Conservation (phyloP, 1,140 invertebrate species). For the Orius insidiosus region DNA sequence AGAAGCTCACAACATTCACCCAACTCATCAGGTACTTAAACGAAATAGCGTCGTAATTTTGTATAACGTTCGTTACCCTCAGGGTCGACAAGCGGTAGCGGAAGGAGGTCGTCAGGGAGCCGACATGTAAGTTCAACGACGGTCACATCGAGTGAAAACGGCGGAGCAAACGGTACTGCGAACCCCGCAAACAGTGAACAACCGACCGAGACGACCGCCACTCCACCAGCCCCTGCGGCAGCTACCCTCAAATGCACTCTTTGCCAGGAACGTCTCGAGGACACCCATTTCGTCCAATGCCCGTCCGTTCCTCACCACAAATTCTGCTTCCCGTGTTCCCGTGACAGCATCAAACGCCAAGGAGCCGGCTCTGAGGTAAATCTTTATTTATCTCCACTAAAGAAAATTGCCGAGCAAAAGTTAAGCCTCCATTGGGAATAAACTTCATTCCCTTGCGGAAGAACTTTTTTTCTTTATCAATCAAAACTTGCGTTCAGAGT, state of each 20-base stretch:
- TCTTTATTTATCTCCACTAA: background rate
- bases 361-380: slow-evolving; percentile 59
- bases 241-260: slow-evolving; percentile 69
- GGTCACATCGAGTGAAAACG: slow-evolving; percentile 53
- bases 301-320: slow-evolving; percentile 95
- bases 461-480: no score
- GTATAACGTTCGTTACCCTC: slow-evolving; percentile 12
- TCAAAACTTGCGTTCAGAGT: no score
- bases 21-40: slow-evolving; percentile 64
- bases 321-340: slow-evolving; percentile 99
- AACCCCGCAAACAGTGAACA: slow-evolving; percentile 29
- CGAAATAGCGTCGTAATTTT: no score
- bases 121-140: slow-evolving; percentile 71
- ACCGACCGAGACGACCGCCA: slow-evolving; percentile 32
- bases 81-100: slow-evolving; percentile 46
- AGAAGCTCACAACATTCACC: slow-evolving; percentile 70
- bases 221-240: slow-evolving; percentile 25
- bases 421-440: no score
- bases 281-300: slow-evolving; percentile 99
- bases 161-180: slow-evolving; percentile 28
- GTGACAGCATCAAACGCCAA: slow-evolving; percentile 93
- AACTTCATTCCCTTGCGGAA: no score
- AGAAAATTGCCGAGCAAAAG: background rate
- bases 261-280: slow-evolving; percentile 93
- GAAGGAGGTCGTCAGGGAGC: slow-evolving; percentile 61